Evolutionary conservation across 2,888 invertebrate genomes (phyloP), one percentile per base, ranked within the genome.

Genomic region (Drosophila colorata): DNA sequence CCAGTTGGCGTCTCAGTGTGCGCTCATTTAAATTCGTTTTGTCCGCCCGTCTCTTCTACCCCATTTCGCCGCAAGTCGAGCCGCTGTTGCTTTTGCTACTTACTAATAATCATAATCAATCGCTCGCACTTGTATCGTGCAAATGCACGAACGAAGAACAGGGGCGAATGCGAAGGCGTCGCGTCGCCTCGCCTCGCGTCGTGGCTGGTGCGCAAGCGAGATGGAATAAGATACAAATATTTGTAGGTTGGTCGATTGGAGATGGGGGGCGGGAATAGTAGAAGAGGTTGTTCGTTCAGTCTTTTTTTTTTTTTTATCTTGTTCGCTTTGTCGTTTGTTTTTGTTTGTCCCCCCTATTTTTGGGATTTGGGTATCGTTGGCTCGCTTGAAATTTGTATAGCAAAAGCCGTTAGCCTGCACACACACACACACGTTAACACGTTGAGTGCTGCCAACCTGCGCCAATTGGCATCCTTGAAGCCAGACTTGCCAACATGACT

Each of bases 71-170:
- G 60, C 74, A 70, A 77, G 80, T 67, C 80, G 69, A 67, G 73
- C 57, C 67, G 55, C 41, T 48, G 52, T 44, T 58, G 63, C 41
- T 60, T 51, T 78, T 78, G 79, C 81, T 78, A 87, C 78, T 74
- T 78, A 78, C 87, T 85, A 84, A 84, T 87, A 84, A 85, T 84
- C 87, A 85, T 87, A 85, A 85, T 87, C 85, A 85, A 85, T 85
- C 86, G 85, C 78, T 80, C 83, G 86, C 85, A 87, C 85, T 85
- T 87, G 87, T 85, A 77, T 85, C 82, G 71, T 71, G 81, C 65
- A 77, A 87, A 79, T 79, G 80, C 69, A 66, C 76, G 74, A 71
- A 57, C 53, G 35, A 48, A 60, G 61, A 63, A 40, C 61, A 63
- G 53, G 38, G 43, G 53, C 46, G 18, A 55, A 55, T 57, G 52